Evolutionary conservation across 2,113 vertebrate species (phyloP).

Genomic region (Nettapus auritus): DNA sequence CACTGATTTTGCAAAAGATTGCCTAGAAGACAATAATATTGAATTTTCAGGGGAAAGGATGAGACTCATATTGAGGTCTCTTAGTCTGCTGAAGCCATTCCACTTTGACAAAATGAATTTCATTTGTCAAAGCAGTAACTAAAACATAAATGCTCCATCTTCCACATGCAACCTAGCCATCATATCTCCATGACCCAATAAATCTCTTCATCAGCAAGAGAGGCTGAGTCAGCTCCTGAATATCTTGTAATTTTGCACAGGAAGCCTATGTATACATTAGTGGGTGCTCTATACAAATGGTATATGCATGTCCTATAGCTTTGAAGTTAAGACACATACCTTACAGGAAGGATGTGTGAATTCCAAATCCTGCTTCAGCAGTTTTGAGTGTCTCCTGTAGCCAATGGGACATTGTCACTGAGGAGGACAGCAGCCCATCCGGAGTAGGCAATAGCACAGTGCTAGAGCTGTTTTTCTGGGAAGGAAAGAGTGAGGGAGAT

Average conservation of each 20-base stretch:
- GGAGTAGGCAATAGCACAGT: background rate
- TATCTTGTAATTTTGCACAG: background rate
- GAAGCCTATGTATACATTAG: background rate
- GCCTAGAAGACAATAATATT: background rate
- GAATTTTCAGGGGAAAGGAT: background rate
- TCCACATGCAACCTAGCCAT: background rate
- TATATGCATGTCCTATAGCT: background rate
- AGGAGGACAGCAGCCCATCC: background rate
- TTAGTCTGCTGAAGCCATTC: background rate
- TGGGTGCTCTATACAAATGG: background rate
- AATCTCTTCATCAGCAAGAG: background rate
- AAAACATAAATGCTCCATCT: background rate
- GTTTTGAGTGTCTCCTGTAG: background rate
- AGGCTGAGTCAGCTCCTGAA: background rate
- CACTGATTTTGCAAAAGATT: background rate
- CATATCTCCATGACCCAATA: background rate
- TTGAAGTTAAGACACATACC: background rate
- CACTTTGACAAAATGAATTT: background rate
- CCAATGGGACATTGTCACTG: background rate
- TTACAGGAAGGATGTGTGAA: background rate
- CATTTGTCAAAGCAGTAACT: background rate
- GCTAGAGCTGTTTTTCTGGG: background rate
- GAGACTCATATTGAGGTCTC: background rate
- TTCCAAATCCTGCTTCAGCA: background rate
- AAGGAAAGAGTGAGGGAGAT: background rate